phyloP scores from a whole-genome alignment of 2,797 vertebrate genomes.

The Sebastes umbrosus region DNA sequence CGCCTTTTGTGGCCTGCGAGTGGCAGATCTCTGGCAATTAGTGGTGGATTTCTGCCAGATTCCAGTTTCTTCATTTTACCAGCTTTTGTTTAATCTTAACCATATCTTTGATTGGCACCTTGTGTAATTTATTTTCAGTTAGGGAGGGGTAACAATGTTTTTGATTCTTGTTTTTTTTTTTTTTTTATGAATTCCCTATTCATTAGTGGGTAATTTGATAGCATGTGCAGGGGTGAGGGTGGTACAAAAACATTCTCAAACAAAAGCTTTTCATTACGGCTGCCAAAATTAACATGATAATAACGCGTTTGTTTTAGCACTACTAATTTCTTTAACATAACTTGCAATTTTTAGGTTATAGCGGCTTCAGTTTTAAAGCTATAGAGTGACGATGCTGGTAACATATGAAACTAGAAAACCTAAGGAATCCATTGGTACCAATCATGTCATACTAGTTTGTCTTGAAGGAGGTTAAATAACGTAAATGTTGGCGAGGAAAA shows the following conservation, averaged over 20 bases:
- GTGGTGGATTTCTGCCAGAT: neutral
- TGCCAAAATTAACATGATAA: too few relatives aligned
- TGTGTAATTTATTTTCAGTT: neutral
- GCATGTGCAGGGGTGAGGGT: neutral
- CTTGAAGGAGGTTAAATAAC: too few relatives aligned
- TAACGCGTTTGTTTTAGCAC: too few relatives aligned
- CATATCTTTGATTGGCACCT: neutral
- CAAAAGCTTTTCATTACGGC: neutral
- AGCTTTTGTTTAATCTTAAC: neutral
- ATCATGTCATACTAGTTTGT: too few relatives aligned
- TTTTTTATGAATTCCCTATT: neutral
- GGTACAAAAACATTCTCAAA: neutral
- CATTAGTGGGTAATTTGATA: neutral
- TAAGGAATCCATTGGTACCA: too few relatives aligned
- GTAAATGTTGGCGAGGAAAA: too few relatives aligned
- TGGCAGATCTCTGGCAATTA: constrained; percentile 11
- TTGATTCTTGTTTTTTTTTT: neutral
- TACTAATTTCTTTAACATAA: too few relatives aligned
- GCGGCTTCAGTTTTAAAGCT: too few relatives aligned
- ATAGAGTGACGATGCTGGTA: too few relatives aligned
- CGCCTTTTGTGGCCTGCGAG: constrained; percentile 4
- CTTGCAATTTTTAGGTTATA: too few relatives aligned
- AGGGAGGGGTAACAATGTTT: neutral
- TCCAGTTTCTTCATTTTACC: neutral
- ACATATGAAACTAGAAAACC: too few relatives aligned